Conservation (phyloP, 2,113 vertebrate species). For the Nothocercus nigrocapillus region DNA sequence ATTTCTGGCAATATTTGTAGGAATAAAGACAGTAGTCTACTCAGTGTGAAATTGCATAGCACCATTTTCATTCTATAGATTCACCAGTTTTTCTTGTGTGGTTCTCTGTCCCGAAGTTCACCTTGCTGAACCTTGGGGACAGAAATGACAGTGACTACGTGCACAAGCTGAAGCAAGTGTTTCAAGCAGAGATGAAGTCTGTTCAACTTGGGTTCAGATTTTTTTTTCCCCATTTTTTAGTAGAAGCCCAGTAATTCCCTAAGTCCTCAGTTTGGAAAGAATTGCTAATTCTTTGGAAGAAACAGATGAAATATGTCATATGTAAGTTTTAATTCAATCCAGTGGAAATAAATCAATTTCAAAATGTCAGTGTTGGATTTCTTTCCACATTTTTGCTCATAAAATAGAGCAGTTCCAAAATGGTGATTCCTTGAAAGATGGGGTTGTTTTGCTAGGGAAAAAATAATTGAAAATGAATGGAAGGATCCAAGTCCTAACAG, state of each 20-base stretch:
- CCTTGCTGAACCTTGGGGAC: background rate
- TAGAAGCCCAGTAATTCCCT: background rate
- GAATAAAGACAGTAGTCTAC: background rate
- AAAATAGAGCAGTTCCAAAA: conserved; percentile 23
- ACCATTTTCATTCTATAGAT: background rate
- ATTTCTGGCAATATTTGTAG: background rate
- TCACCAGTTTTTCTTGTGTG: background rate
- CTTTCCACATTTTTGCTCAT: conserved; percentile 21
- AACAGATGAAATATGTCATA: background rate
- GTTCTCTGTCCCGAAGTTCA: background rate
- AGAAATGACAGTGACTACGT: background rate
- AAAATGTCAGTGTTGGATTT: background rate
- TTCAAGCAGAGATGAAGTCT: background rate
- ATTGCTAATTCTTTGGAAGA: conserved; percentile 26
- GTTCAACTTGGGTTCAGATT: background rate
- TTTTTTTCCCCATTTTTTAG: conserved; percentile 26
- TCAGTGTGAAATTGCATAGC: background rate
- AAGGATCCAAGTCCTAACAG: background rate
- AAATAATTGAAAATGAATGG: background rate
- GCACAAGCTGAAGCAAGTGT: background rate
- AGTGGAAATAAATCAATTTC: conserved; percentile 44
- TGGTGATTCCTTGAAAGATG: background rate
- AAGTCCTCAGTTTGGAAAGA: conserved; percentile 17
- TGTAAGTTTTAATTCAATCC: conserved; percentile 34
- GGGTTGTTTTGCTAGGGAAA: background rate